Evolutionary conservation across 1,140 invertebrate species (phyloP).

Genomic region (Scaptomyza pallida): DNA sequence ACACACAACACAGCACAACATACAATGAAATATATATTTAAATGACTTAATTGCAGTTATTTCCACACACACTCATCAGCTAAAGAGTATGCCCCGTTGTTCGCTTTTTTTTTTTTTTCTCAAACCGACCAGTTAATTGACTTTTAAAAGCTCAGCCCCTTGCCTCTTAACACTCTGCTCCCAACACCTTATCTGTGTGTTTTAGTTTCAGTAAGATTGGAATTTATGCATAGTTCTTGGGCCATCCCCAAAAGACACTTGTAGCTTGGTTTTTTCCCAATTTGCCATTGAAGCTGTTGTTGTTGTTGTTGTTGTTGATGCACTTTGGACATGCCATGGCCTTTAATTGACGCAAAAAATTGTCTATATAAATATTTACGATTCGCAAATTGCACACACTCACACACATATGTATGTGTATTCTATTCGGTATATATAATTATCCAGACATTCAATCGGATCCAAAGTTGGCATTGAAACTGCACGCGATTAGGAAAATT

Average conservation of each 20-base stretch:
- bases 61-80: not conserved
- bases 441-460: not conserved
- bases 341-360: slow-evolving; percentile 24
- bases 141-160: slow-evolving; percentile 4
- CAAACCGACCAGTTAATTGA: slow-evolving; percentile 16
- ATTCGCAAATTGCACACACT: slow-evolving; percentile 20
- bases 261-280: not conserved
- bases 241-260: not conserved
- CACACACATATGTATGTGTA: too few relatives aligned
- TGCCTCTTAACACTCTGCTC: not conserved
- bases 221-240: not conserved
- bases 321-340: slow-evolving; percentile 29
- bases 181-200: not conserved
- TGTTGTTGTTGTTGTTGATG: slow-evolving; percentile 6
- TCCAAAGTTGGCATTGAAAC: not conserved
- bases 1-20: too few relatives aligned
- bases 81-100: not conserved
- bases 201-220: not conserved
- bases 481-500: slow-evolving; percentile 28
- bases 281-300: not conserved
- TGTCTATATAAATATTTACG: slow-evolving; percentile 50
- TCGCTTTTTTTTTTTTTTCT: slow-evolving; percentile 17
- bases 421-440: not conserved
- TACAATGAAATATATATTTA: too few relatives aligned
- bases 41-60: slow-evolving; percentile 26